Conservation (phyloP, 2,888 invertebrate genomes). For the Mantis religiosa region DNA sequence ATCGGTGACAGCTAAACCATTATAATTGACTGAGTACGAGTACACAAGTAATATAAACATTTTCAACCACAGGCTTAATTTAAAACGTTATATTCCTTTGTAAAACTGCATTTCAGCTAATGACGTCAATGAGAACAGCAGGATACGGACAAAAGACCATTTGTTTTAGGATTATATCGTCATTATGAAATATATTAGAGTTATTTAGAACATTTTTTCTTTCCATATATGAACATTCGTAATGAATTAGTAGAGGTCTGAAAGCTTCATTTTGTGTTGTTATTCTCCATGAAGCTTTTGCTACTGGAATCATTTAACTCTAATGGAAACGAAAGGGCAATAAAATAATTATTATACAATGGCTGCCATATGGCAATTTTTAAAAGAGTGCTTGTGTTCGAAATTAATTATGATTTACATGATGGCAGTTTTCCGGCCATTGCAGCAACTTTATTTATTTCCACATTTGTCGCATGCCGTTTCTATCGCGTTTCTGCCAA, state of each 20-base stretch:
- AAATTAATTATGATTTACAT: not conserved
- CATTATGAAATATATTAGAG: not conserved
- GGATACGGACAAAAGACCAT: not conserved
- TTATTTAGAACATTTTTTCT: not conserved
- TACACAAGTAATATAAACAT: too few relatives aligned
- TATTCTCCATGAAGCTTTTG: not conserved
- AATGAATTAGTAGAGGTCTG: not conserved
- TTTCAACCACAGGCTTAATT: too few relatives aligned
- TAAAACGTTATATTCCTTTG: too few relatives aligned
- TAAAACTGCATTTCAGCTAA: not conserved
- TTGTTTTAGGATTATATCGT: not conserved
- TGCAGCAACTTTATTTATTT: not conserved
- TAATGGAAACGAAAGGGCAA: not conserved
- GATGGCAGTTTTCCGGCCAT: not conserved
- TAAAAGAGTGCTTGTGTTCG: not conserved
- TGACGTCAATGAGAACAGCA: not conserved
- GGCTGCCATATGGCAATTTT: not conserved
- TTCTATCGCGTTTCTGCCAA: not conserved
- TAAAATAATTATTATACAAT: not conserved
- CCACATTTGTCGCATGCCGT: not conserved
- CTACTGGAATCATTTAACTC: not conserved
- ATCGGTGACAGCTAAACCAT: too few relatives aligned
- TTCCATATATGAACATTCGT: not conserved
- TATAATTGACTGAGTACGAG: too few relatives aligned
- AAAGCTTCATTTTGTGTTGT: too few relatives aligned